Percentiles rank a stretch among this genome's conserved stretches.
Evolutionary conservation across 2,113 vertebrate genomes (phyloP).

Genomic region (Datnioides undecimradiatus): DNA sequence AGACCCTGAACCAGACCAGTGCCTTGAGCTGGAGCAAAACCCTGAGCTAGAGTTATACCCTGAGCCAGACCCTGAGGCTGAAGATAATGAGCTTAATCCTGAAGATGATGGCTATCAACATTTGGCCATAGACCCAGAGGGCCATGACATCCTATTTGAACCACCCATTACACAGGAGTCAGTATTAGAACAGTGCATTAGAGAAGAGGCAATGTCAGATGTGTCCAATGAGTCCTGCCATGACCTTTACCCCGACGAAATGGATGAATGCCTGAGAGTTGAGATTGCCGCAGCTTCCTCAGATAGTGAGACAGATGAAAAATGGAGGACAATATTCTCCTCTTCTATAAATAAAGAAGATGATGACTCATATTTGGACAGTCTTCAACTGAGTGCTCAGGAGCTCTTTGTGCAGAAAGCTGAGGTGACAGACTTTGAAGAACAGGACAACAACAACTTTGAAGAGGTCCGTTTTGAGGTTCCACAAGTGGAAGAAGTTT

Average conservation of each 20-base stretch:
- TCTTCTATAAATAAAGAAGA: constrained; percentile 87
- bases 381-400: constrained; percentile 82
- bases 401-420: constrained; percentile 85
- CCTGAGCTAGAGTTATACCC: constrained; percentile 36
- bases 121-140: constrained; percentile 39
- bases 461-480: constrained; percentile 64
- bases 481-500: constrained; percentile 69
- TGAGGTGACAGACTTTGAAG: constrained; percentile 64
- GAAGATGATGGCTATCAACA: constrained; percentile 55
- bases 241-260: constrained; percentile 73
- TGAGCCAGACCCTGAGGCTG: constrained; percentile 26
- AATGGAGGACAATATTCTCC: constrained; percentile 86
- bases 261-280: constrained; percentile 77
- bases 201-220: constrained; percentile 81
- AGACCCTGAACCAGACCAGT: constrained; percentile 3
- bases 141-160: constrained; percentile 55
- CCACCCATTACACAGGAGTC: constrained; percentile 64
- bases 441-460: constrained; percentile 37
- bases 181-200: constrained; percentile 71
- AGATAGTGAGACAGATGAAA: constrained; percentile 83
- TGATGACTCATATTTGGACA: constrained; percentile 85
- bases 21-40: constrained; percentile 21
- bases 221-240: constrained; percentile 80
- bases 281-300: constrained; percentile 81
- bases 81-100: constrained; percentile 27